Evolutionary conservation across 2,797 vertebrate species (phyloP).

Genomic region (Gymnodraco acuticeps): DNA sequence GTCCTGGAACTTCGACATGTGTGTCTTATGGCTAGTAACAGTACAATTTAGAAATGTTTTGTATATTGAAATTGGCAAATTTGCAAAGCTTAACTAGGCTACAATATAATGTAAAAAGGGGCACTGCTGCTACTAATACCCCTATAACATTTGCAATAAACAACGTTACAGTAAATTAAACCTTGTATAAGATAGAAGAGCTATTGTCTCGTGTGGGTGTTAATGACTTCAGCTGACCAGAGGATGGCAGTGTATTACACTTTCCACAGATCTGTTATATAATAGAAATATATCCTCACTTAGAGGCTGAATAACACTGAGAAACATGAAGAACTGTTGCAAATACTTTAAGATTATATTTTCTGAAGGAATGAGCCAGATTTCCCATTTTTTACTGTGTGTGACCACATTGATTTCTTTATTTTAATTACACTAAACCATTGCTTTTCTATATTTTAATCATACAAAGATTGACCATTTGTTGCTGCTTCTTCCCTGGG

Average conservation of each 20-base stretch:
- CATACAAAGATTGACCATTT: neutral
- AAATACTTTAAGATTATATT: slow-evolving; percentile 53
- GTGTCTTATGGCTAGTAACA: neutral
- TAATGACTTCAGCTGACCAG: slow-evolving; percentile 43
- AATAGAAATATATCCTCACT: slow-evolving; percentile 53
- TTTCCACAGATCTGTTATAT: slow-evolving; percentile 47
- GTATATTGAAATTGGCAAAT: neutral
- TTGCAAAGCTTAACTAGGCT: neutral
- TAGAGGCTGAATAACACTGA: slow-evolving; percentile 47
- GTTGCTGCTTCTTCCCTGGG: neutral
- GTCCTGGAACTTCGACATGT: neutral
- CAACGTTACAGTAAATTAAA: neutral
- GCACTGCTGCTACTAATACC: neutral
- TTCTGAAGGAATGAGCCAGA: slow-evolving; percentile 9
- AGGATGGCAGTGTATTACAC: slow-evolving; percentile 61
- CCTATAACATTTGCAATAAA: no score
- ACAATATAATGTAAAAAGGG: neutral
- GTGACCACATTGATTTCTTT: neutral
- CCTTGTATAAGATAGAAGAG: neutral
- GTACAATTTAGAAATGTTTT: neutral
- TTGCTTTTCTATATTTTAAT: neutral
- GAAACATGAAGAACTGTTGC: slow-evolving; percentile 47
- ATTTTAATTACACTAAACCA: neutral
- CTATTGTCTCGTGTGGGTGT: neutral
- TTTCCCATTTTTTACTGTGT: neutral